Base-by-base conservation (phyloP, 92 coral and sea anemone species). In the Pocillopora grandis region DNA sequence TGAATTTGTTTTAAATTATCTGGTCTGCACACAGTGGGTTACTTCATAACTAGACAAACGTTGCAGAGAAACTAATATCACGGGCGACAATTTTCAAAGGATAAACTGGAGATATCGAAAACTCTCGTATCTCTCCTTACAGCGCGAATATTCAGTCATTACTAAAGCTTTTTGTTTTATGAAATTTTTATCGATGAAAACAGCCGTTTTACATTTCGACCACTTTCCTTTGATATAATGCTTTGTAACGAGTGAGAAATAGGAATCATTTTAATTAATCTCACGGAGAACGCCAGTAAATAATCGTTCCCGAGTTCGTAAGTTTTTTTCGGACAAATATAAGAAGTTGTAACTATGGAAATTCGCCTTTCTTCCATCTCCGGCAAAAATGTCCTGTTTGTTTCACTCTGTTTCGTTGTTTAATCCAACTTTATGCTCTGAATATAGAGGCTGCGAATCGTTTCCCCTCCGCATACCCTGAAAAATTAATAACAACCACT, bases 401-500 rank as follows among this genome's bases (percentile, higher is more conserved):
- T 36, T 42, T 13, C 33, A 15, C 79, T 71, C 52, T 81, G 85
- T 71, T 71, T 60, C 35, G 35, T 10, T 58, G 42, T 15, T 81
- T 58, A 12, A 56, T 17, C 66, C 58, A 37, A 70, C 73, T 33
- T 48, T 62, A 55, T 48, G 20, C 63, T 27, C n/a, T 63, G 33
- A 64, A 63, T 60, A 62, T 42, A 13, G 48, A 42, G 13, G 62
- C 76, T 33, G 72, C 52, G 63, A 73, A 72, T 62, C 72, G 79
- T 84, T 71, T 72, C 67, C 58, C 35, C 76, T 85, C 76, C 78
- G 52, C 36, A 74, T 21, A 76, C 79, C 84, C 77, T 89, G 58
- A 85, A 89, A 89, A 85, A 89, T 89, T 89, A 89, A 89, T 86
- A 89, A 86, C 84, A 90, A 71, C 49, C 87, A 71, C 56, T 83